phyloP scores from a whole-genome alignment of 2,113 vertebrate species.

The Anarhynchus alexandrinus region DNA sequence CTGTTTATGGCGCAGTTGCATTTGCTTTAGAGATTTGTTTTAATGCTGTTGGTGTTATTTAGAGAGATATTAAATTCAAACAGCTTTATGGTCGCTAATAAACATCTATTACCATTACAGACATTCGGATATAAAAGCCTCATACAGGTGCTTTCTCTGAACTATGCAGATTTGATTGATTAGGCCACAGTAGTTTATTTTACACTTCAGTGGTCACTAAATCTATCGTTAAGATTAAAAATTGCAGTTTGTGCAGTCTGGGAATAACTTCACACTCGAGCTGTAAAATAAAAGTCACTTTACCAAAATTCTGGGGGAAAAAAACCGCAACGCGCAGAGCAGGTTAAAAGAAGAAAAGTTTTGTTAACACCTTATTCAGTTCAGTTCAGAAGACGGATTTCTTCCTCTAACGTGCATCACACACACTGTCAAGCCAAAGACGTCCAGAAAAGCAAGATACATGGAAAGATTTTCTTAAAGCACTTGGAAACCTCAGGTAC shows the following conservation, averaged over 20 bases:
- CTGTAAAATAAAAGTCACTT: neutral
- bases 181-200: constrained; percentile 45
- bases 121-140: constrained; percentile 48
- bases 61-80: constrained; percentile 48
- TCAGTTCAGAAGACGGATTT: neutral
- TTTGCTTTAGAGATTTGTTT: constrained; percentile 32
- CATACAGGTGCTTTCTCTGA: constrained; percentile 44
- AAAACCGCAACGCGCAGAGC: neutral
- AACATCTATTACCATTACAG: constrained; percentile 68
- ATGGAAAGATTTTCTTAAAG: neutral
- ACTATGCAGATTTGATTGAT: constrained; percentile 53
- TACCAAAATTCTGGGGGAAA: neutral
- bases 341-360: neutral
- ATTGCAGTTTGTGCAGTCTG: constrained; percentile 21
- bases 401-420: neutral
- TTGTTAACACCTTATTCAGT: neutral
- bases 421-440: neutral
- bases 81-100: constrained; percentile 65
- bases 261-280: constrained; percentile 34
- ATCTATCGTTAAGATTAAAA: constrained; percentile 45
- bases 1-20: neutral
- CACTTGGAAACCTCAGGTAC: rapidly evolving
- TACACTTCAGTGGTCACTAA: constrained; percentile 13
- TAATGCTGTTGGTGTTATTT: constrained; percentile 30
- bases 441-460: neutral